phyloP scores from a whole-genome alignment of 2,888 invertebrate species.

The Phyllotreta cruciferae region DNA sequence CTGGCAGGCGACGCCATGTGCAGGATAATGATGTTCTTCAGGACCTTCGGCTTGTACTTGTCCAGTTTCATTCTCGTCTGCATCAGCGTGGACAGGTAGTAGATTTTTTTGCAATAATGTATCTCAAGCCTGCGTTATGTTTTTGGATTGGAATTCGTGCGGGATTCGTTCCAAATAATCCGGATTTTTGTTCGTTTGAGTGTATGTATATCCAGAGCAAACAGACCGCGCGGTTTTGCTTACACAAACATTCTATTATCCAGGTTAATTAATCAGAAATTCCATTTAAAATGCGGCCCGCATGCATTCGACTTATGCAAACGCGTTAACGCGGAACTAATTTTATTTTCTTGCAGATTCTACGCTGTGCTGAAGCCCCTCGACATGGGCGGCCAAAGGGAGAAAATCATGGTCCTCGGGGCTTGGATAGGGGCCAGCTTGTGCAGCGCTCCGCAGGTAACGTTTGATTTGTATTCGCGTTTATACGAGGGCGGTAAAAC shows the following conservation, averaged over 20 bases:
- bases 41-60: constrained; percentile 85
- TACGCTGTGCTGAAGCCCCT: constrained; percentile 85
- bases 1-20: constrained; percentile 84
- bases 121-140: no score
- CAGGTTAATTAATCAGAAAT: no score
- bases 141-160: no score
- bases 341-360: constrained; percentile 67
- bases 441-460: constrained; percentile 88
- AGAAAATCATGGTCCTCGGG: constrained; percentile 76
- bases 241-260: no score
- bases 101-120: no score
- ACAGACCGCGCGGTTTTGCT: no score
- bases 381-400: constrained; percentile 74
- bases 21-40: constrained; percentile 84
- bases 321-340: not conserved
- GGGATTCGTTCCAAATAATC: no score
- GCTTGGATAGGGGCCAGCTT: constrained; percentile 84
- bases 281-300: no score
- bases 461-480: no score
- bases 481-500: no score
- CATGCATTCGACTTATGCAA: not conserved
- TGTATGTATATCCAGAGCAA: no score
- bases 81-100: constrained; percentile 85
- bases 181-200: no score
- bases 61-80: constrained; percentile 89